A percentile compares a stretch with the other conserved stretches of the same genome.
These are phyloP conservation scores for Drosophila kanapiae DNA, from an alignment of 1,140 invertebrate species.

Conservation along the genomic window DNA sequence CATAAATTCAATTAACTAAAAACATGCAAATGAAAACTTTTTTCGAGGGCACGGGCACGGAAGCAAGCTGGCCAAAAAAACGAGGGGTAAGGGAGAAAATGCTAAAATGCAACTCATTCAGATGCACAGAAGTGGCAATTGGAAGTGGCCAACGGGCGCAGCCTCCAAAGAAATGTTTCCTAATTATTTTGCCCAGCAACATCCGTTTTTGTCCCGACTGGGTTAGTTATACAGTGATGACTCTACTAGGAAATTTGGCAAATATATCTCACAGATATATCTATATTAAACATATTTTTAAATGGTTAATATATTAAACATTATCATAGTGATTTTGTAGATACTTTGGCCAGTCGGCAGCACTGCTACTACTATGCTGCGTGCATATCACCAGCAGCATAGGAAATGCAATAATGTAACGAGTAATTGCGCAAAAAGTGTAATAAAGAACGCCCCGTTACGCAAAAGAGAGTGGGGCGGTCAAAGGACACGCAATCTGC, in stretches of 20 bases:
- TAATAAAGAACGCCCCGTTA: constrained; percentile 74
- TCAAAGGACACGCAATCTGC: constrained; percentile 70
- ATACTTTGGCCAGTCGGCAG: background rate
- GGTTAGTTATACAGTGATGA: constrained; percentile 51
- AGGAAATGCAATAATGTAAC: constrained; percentile 83
- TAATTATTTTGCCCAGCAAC: constrained; percentile 66
- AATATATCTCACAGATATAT: background rate
- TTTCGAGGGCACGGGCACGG: constrained; percentile 45
- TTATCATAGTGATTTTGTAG: background rate
- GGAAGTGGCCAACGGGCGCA: constrained; percentile 25
- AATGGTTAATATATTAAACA: background rate
- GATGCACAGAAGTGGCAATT: constrained; percentile 61
- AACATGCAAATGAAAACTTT: constrained; percentile 83
- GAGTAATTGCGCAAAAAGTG: constrained; percentile 81
- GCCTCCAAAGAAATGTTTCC: constrained; percentile 63
- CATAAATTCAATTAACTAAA: constrained; percentile 83
- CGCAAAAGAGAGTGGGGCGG: constrained; percentile 53
- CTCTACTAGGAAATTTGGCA: background rate
- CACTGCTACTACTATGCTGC: background rate
- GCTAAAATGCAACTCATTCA: constrained; percentile 58
- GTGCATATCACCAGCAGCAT: constrained; percentile 69
- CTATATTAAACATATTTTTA: background rate
- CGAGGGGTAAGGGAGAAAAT: constrained; percentile 12
- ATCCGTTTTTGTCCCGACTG: constrained; percentile 24
- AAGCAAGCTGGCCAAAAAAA: background rate